Conservation (phyloP, 2,113 vertebrate species). For the Carassius carassius region DNA sequence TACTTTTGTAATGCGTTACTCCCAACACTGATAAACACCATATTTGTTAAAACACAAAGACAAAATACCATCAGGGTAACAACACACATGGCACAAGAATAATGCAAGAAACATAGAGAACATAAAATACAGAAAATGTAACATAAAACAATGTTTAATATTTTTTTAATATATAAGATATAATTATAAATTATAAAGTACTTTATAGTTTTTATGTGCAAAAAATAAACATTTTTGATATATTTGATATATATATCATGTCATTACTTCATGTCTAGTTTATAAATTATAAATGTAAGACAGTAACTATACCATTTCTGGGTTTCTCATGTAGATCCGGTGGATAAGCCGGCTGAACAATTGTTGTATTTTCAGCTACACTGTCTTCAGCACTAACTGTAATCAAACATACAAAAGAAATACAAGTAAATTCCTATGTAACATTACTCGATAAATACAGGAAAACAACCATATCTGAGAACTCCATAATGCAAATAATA, state of each 20-base stretch:
- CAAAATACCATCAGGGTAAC: too few relatives aligned
- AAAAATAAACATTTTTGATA: too few relatives aligned
- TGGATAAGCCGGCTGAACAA: background rate
- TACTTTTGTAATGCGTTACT: too few relatives aligned
- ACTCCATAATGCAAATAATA: too few relatives aligned
- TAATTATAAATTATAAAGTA: background rate
- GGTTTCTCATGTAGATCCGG: background rate
- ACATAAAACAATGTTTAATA: too few relatives aligned
- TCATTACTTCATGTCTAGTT: too few relatives aligned
- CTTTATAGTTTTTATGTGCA: background rate
- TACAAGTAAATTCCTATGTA: background rate
- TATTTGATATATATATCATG: too few relatives aligned
- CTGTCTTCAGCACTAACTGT: background rate
- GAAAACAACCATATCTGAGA: background rate
- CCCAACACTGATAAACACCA: background rate
- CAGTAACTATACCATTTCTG: background rate
- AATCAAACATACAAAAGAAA: slow-evolving; percentile 4
- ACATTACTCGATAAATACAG: background rate
- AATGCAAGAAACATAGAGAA: background rate
- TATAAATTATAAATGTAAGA: too few relatives aligned
- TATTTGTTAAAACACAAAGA: background rate
- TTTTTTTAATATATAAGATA: too few relatives aligned
- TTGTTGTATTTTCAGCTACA: background rate
- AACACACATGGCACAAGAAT: background rate
- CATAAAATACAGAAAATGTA: too few relatives aligned